Conservation (phyloP, 92 coral and sea anemone genomes). For the Pocillopora grandis region DNA sequence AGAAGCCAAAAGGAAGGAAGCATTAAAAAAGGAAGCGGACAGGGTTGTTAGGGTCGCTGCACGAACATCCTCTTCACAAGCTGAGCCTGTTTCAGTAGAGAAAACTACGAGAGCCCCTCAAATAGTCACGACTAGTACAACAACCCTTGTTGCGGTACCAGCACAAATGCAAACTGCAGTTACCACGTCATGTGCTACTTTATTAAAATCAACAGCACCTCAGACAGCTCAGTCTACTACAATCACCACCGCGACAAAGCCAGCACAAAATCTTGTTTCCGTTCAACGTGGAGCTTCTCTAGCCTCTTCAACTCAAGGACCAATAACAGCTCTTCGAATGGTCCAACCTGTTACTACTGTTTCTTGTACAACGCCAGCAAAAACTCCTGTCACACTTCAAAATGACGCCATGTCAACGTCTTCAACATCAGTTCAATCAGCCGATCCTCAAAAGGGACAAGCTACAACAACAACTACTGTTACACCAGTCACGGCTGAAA, state of each 20-base stretch:
- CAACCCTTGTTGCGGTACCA: slow-evolving; percentile 4
- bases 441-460: neutral
- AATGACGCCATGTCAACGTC: slow-evolving; percentile 9
- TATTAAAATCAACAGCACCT: neutral
- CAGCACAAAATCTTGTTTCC: neutral
- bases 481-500: slow-evolving; percentile 1
- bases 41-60: slow-evolving; percentile 38
- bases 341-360: neutral
- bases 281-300: slow-evolving; percentile 13
- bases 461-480: neutral
- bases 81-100: neutral
- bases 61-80: neutral
- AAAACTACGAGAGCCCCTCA: neutral
- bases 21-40: slow-evolving; percentile 52
- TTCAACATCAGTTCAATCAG: neutral
- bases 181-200: neutral
- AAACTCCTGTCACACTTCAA: neutral
- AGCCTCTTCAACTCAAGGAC: neutral
- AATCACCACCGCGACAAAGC: neutral
- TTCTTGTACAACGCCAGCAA: neutral
- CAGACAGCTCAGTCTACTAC: neutral
- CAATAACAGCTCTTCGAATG: neutral
- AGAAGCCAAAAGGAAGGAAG: slow-evolving; percentile 58
- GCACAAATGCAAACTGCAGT: slow-evolving; percentile 15
- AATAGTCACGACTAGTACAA: neutral